phyloP scores from a whole-genome alignment of 2,888 invertebrate genomes.

The Onthophagus sagittarius region DNA sequence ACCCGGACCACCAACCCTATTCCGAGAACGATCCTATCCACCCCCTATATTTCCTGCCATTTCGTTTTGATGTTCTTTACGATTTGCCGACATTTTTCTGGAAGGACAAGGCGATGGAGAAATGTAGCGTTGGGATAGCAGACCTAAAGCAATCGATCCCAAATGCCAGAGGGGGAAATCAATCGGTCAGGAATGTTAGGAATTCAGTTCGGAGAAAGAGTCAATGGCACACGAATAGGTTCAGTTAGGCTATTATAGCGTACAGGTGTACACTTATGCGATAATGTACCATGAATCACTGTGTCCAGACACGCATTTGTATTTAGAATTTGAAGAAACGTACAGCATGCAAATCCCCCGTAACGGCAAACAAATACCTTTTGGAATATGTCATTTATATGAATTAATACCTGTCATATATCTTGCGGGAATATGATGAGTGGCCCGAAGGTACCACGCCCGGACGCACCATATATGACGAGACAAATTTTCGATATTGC shows the following conservation, averaged over 20 bases:
- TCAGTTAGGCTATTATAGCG: neutral
- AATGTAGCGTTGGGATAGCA: neutral
- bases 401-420: neutral
- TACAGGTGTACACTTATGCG: neutral
- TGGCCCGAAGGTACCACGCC: too few species aligned
- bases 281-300: neutral
- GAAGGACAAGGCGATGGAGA: neutral
- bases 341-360: neutral
- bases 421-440: too few species aligned
- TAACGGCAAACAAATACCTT: neutral
- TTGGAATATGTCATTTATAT: neutral
- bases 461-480: neutral
- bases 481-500: neutral
- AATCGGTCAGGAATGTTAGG: neutral
- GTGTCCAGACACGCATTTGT: neutral
- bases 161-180: neutral
- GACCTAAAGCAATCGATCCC: neutral
- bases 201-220: neutral
- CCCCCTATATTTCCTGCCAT: neutral
- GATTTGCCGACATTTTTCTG: neutral
- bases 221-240: neutral
- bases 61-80: neutral
- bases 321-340: neutral
- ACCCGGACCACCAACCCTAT: neutral
- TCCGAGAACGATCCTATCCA: neutral